Conservation (phyloP, 2,888 invertebrate species). For the Protonemura montana region DNA sequence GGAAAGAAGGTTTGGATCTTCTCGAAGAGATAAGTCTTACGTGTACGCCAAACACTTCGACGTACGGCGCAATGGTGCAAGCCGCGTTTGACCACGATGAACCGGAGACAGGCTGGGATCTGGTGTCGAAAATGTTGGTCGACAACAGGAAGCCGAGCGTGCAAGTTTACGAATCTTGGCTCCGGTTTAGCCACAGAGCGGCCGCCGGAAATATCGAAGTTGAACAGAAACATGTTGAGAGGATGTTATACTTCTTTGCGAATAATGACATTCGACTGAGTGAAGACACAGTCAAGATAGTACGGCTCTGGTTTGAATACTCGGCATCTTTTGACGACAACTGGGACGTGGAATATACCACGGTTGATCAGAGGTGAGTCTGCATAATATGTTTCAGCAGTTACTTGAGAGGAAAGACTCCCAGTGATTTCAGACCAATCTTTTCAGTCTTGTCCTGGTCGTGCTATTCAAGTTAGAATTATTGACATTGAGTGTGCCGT, state of each 20-base stretch:
- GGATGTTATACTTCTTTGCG: constrained; percentile 66
- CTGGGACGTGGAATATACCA: constrained; percentile 32
- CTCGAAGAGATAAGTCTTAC: constrained; percentile 67
- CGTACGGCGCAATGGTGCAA: constrained; percentile 64
- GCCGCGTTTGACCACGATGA: constrained; percentile 69
- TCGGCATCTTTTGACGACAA: constrained; percentile 10
- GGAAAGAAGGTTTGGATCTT: constrained; percentile 69
- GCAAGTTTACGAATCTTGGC: constrained; percentile 64
- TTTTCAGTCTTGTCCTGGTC: no score
- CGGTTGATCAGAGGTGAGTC: constrained; percentile 40
- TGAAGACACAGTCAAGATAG: constrained; percentile 55
- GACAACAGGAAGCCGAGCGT: constrained; percentile 60
- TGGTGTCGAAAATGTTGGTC: constrained; percentile 66
- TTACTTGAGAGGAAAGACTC: no score
- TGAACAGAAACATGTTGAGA: constrained; percentile 61
- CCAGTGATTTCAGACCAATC: no score
- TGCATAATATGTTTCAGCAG: neutral
- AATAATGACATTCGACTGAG: constrained; percentile 61
- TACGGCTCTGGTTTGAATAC: constrained; percentile 51
- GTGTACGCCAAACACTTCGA: constrained; percentile 59
- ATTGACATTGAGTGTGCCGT: constrained; percentile 53
- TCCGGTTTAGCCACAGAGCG: constrained; percentile 61
- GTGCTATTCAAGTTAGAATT: no score
- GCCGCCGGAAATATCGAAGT: constrained; percentile 54
- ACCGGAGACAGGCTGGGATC: constrained; percentile 65